Base-by-base conservation (phyloP, 2,888 invertebrate species). In the Cataglyphis livida region DNA sequence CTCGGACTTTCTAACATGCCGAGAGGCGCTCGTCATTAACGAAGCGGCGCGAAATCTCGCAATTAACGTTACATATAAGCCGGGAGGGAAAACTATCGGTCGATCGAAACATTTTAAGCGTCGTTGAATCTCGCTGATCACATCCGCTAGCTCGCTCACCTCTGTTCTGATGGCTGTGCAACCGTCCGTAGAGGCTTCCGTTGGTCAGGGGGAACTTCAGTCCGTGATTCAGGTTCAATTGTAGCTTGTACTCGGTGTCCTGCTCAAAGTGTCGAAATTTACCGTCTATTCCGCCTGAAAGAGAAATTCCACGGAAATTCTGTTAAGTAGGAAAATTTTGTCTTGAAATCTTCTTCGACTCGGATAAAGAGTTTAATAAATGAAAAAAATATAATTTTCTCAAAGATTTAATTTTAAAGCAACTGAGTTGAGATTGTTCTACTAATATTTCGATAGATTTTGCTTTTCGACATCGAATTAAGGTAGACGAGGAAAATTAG, bases 131-230 rank as follows among this genome's bases (percentile, higher is more conserved):
- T 18, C 78, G 44, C 32, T 59, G 78, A 78, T 25, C 25, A 25
- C 78, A 78, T 78, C 68, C 68, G 68, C 51, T 65, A 51, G 48
- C 6, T 32, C 32, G 65, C 87, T 88, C 84, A 93, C 94, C 92
- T 92, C 94, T 90, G 83, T 91, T 93, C 85, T 93, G 94, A 83
- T 94, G 94, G 89, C 92, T 95, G 76, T 96, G 96, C 87, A 96
- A 93, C 83, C 96, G 92, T 10, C 96, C 96, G 90, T 96, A 96
- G 61, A 96, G 94, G 10, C 96, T 96, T 59, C 96, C 96, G 90
- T 96, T 96, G 28, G 96, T 96, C 85, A 96, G 95, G 9, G 96
- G 96, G 92, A 96, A 96, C 90, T 96, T 95, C 78, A 95, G 95
- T 70, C 95, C 95, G 54, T 95, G 95, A 85, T 95, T 94, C 87